Percentiles rank a stretch among this genome's conserved stretches.
These are phyloP conservation scores for Gortyna flavago DNA, from an alignment of 2,888 invertebrate genomes.

Conservation along the genomic window DNA sequence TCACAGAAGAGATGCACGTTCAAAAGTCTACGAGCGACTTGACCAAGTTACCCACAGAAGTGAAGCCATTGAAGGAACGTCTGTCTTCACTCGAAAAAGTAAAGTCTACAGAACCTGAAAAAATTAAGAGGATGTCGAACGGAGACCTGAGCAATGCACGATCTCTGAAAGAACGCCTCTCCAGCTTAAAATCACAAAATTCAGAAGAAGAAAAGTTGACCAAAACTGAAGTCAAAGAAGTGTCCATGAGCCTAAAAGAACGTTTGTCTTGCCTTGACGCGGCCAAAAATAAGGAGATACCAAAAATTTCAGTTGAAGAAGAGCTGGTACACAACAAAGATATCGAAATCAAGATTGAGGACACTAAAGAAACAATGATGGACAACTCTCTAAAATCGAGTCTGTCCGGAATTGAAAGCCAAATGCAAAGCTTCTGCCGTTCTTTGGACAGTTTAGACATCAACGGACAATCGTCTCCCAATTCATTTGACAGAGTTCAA, in stretches of 20 bases:
- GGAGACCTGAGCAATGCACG: slow-evolving; percentile 84
- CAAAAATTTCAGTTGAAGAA: slow-evolving; percentile 85
- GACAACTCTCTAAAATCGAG: slow-evolving; percentile 82
- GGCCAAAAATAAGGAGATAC: slow-evolving; percentile 86
- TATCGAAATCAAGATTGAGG: slow-evolving; percentile 74
- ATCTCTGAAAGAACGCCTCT: slow-evolving; percentile 87
- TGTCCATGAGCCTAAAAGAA: slow-evolving; percentile 89
- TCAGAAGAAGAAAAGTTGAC: slow-evolving; percentile 82
- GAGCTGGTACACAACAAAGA: slow-evolving; percentile 77
- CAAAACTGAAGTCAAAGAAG: slow-evolving; percentile 86
- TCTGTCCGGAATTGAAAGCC: slow-evolving; percentile 87
- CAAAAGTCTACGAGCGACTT: slow-evolving; percentile 87
- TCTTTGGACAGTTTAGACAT: slow-evolving; percentile 92
- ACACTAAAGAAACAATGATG: slow-evolving; percentile 75
- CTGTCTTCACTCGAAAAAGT: slow-evolving; percentile 91
- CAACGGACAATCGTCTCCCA: slow-evolving; percentile 88
- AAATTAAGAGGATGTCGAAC: slow-evolving; percentile 85
- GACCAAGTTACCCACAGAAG: slow-evolving; percentile 89
- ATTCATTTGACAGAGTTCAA: slow-evolving; percentile 91
- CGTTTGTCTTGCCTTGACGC: slow-evolving; percentile 88
- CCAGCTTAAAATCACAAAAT: slow-evolving; percentile 85
- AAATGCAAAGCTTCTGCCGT: slow-evolving; percentile 91
- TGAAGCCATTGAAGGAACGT: slow-evolving; percentile 91
- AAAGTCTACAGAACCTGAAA: slow-evolving; percentile 86
- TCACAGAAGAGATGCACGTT: slow-evolving; percentile 89